Base-by-base conservation (phyloP, 2,113 vertebrate species). In the Oncorhynchus masou region DNA sequence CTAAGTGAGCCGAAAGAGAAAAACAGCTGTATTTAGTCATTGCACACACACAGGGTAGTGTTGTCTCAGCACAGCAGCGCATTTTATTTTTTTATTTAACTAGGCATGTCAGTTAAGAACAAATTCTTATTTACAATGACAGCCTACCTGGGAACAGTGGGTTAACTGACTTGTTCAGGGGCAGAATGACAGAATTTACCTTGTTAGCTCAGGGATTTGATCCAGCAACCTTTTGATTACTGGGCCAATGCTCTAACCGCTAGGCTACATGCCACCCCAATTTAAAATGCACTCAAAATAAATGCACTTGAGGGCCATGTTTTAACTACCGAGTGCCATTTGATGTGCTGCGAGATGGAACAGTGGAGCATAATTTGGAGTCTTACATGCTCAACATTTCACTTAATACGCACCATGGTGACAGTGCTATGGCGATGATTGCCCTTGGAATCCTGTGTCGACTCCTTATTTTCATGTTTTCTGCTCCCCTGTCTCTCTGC, bases 1-100 rank as follows among this genome's bases (percentile, higher is more conserved):
- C 8, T 15, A 57, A 57, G 54, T 57, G 51, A 57, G 27, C 71
- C 78, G 57, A 4, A 51, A n/a, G 67, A 62, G 65, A 73, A 45
- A 24, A 68, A 78, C 48, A 62, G 78, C 49, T 71, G 75, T 70
- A 71, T 79, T 89, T 83, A 85, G 80, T 86, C 79, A 71, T 79
- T 76, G 80, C 78, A 54, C 51, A 19, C 51, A 45, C 39, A 45
- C 39, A 45, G 39, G 2, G 67, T 74, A 54, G 67, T 79, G 72
- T 76, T 85, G 66, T 77, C 60, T 81, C 60, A 54, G 79, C 59
- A 74, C 79, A 80, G 85, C 81, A 79, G 81, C 22, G 49, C 4
- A 39, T 82, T 80, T 72, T 19, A 5, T 34, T 8, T 7, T 7
- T 34, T 34, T 34, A 8, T 34, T 8, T 34, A 34, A 1, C 34